These are phyloP conservation scores for Menidia beryllina DNA, from an alignment of 2,113 vertebrate species.

Conservation along the genomic window DNA sequence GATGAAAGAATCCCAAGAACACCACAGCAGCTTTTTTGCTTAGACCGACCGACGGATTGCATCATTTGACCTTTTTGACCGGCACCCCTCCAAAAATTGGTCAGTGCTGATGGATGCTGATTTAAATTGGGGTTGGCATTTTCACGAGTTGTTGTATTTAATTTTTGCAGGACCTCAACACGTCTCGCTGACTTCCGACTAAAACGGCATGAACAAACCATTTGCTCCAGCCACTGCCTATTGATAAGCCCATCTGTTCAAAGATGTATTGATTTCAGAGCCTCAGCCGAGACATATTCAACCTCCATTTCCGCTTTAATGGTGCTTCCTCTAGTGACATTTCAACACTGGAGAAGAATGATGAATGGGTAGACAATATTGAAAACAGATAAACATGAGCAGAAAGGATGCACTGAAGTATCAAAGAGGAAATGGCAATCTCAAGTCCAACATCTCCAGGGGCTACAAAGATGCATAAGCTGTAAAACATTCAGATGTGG, in stretches of 20 bases:
- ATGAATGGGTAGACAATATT: conserved; percentile 55
- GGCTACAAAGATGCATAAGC: conserved; percentile 18
- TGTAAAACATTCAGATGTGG: conserved; percentile 3
- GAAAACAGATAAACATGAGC: conserved; percentile 61
- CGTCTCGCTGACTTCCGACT: conserved; percentile 28
- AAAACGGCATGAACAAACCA: conserved; percentile 42
- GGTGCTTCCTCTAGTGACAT: conserved; percentile 66
- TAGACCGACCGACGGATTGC: conserved; percentile 23
- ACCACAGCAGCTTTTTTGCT: background rate
- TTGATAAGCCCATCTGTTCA: conserved; percentile 74
- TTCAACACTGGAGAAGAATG: conserved; percentile 57
- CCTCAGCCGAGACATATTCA: conserved; percentile 65
- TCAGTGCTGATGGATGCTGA: conserved; percentile 8
- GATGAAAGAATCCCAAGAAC: conserved; percentile 19
- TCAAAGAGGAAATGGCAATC: conserved; percentile 26
- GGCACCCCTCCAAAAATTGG: background rate
- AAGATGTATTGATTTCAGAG: conserved; percentile 67
- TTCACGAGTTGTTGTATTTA: conserved; percentile 29
- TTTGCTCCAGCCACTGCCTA: conserved; percentile 58
- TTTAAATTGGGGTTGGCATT: conserved; percentile 37
- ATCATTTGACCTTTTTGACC: conserved; percentile 32
- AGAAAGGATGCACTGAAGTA: conserved; percentile 40
- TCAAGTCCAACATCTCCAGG: conserved; percentile 5
- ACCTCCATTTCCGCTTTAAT: conserved; percentile 73
- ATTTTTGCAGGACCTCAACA: conserved; percentile 12